Percentiles rank a stretch among this genome's conserved stretches.
Conservation (phyloP, 1,140 invertebrate species). For the Polypedilum pembai region DNA sequence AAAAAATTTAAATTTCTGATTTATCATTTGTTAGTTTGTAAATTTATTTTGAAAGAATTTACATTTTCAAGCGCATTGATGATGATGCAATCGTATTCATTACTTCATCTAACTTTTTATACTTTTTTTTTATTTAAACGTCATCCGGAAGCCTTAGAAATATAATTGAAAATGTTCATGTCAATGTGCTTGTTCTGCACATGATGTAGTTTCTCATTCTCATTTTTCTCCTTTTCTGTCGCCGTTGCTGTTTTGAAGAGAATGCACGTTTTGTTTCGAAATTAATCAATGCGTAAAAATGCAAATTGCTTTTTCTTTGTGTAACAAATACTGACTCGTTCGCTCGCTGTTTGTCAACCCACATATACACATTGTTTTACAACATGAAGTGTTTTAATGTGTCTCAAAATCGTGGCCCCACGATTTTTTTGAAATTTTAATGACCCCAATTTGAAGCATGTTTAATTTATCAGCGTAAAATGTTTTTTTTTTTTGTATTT, state of each 20-base stretch:
- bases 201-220: neutral
- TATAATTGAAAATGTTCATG: neutral
- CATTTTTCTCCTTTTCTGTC: neutral
- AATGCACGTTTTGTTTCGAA: neutral
- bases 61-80: constrained; percentile 2
- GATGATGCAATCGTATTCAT: neutral
- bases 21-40: neutral
- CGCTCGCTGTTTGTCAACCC: neutral
- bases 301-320: too few relatives aligned
- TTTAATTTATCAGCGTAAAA: constrained; percentile 27
- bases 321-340: neutral
- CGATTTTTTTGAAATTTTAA: constrained; percentile 3
- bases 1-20: neutral
- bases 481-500: neutral
- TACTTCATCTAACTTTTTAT: neutral
- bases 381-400: neutral
- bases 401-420: neutral
- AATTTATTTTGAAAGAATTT: neutral
- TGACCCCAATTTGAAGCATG: constrained; percentile 7
- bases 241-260: neutral
- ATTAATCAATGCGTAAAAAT: neutral
- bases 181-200: neutral
- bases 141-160: neutral
- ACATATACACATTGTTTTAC: neutral
- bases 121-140: neutral